Base-by-base conservation (phyloP, 2,797 vertebrate species). In the Synanceia verrucosa region DNA sequence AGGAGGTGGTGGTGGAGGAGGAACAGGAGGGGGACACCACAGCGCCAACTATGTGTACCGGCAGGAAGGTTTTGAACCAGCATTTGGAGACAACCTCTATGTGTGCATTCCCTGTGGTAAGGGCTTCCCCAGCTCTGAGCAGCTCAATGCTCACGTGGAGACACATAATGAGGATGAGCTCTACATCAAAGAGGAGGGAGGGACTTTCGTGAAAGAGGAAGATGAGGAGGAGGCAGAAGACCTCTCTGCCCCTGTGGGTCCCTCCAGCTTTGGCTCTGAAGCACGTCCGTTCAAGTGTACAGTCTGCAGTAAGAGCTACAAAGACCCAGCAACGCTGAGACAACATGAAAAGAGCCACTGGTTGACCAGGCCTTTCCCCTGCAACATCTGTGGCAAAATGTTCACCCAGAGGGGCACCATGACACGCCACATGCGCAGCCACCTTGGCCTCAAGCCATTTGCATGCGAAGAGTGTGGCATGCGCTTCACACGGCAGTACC, bases 351-450 rank as follows among this genome's bases (percentile, higher is more conserved):
- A 99, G 93, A 98, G 96, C 64, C 98, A 99, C 91, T 99, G 98
- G 97, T 93, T 99, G 80, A 97, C 97, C 0, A 93, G 98, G 83
- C 97, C 97, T 48, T 99, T 99, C 89, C 98, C 98, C 61, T 99
- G 98, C 94, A 98, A 96, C 92, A 98, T 99, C 93, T 99, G 98
- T 0, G 98, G 98, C 86, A 99, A 99, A 90, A 98, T 98, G 97
- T 99, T 99, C 93, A 99, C 98, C 0, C 98, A 99, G 92, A 94
- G 98, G 11, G 98, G 98, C 91, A 99, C 98, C 92, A 99, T 99
- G 98, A 99, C 98, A 0, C 97, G 98, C 73, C 98, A 99, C 94
- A 99, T 99, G 98, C 96, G 98, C 85, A 99, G 97, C 95, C 98
- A 99, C 92, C 91, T 99, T 51, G 98, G 97, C 88, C 96, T 99